Percentiles rank a stretch among this genome's conserved stretches.
These are phyloP conservation scores for Tolmerus cingulatus DNA, from an alignment of 2,888 invertebrate species.

Conservation along the genomic window DNA sequence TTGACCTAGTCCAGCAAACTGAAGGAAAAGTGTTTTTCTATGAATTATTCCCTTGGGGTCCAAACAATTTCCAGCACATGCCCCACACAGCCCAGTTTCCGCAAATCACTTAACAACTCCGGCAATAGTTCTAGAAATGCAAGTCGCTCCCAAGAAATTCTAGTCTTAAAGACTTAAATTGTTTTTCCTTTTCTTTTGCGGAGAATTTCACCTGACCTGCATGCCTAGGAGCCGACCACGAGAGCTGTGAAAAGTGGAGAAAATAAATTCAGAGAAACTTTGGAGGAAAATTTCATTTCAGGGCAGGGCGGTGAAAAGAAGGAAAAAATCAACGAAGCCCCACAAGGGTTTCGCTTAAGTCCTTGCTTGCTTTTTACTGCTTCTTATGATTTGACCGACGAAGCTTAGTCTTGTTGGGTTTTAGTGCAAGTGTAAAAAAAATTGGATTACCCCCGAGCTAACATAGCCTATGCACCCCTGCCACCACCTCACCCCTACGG, in stretches of 20 bases:
- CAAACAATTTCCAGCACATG: background rate
- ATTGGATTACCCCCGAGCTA: constrained; percentile 1
- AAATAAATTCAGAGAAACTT: background rate
- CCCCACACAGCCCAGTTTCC: background rate
- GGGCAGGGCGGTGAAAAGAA: background rate
- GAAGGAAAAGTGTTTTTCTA: background rate
- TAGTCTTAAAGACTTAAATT: background rate
- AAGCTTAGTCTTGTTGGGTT: constrained; percentile 34
- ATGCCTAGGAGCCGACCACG: background rate
- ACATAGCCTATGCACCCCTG: background rate
- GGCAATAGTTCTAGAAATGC: background rate
- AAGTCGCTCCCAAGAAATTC: background rate
- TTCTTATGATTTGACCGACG: constrained; percentile 17
- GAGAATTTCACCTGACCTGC: background rate
- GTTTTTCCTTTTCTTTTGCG: background rate
- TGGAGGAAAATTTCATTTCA: background rate
- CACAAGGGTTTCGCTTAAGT: background rate
- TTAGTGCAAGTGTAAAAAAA: constrained; percentile 24
- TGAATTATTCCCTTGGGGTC: background rate
- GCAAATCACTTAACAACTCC: background rate
- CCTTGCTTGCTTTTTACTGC: background rate
- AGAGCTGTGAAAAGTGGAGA: background rate
- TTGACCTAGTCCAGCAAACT: background rate
- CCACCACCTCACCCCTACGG: background rate
- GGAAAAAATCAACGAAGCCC: background rate